phyloP scores from a whole-genome alignment of 2,888 invertebrate species.

The Lysandra coridon region DNA sequence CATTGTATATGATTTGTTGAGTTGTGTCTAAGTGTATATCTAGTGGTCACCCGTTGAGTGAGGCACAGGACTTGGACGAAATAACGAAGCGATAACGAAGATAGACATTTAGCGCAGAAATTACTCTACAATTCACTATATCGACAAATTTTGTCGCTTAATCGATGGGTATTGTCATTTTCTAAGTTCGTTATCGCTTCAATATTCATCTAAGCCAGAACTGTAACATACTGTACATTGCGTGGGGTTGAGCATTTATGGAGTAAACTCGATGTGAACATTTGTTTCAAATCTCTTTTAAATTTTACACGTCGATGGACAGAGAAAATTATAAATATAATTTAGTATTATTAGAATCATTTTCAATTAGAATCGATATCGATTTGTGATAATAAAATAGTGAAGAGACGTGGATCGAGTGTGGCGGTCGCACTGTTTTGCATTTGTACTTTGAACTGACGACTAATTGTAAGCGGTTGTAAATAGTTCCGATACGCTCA shows the following conservation, averaged over 20 bases:
- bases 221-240: constrained; percentile 52
- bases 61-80: constrained; percentile 54
- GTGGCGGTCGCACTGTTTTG: constrained; percentile 20
- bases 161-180: not conserved
- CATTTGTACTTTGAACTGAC: constrained; percentile 29
- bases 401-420: constrained; percentile 23
- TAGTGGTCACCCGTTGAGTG: constrained; percentile 72
- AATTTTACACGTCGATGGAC: constrained; percentile 25
- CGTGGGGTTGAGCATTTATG: constrained; percentile 61
- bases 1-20: constrained; percentile 68
- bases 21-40: constrained; percentile 55
- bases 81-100: constrained; percentile 1
- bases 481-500: constrained; percentile 24
- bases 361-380: constrained; percentile 29
- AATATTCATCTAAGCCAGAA: constrained; percentile 31
- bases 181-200: not conserved
- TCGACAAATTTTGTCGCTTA: not conserved
- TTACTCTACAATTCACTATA: not conserved
- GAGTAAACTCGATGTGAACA: constrained; percentile 40
- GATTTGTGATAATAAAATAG: constrained; percentile 31
- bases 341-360: constrained; percentile 29
- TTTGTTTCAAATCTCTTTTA: constrained; percentile 33
- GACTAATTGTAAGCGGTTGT: constrained; percentile 25
- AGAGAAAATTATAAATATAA: constrained; percentile 27
- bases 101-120: not conserved